Conservation (phyloP, 2,888 invertebrate species). For the Stenoptilia bipunctidactyla region DNA sequence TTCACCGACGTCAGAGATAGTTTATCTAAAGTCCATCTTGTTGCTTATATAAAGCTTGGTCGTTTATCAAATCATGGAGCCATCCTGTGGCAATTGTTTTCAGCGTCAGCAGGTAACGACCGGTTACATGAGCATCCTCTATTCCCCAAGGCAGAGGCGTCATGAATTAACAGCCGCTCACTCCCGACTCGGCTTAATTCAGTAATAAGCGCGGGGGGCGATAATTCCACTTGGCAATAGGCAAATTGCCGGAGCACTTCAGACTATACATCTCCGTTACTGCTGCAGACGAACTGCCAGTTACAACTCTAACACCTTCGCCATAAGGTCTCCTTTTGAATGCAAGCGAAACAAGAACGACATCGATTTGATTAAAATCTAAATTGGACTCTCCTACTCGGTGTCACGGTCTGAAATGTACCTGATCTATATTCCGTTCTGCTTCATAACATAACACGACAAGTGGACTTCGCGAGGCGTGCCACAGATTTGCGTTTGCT, state of each 20-base stretch:
- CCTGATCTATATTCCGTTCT: slow-evolving; percentile 21
- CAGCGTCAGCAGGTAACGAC: slow-evolving; percentile 30
- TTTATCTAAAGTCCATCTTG: neutral
- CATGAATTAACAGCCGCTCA: slow-evolving; percentile 50
- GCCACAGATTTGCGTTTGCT: slow-evolving; percentile 54
- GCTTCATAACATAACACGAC: slow-evolving; percentile 31
- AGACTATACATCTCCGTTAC: no score
- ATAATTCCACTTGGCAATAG: slow-evolving; percentile 67
- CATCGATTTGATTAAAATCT: slow-evolving; percentile 30
- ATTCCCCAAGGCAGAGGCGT: slow-evolving; percentile 53
- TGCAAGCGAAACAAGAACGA: slow-evolving; percentile 19
- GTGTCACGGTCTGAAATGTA: slow-evolving; percentile 35
- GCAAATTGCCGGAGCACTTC: slow-evolving; percentile 52
- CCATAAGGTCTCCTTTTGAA: slow-evolving; percentile 25
- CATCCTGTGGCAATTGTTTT: slow-evolving; percentile 13
- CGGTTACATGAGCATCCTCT: slow-evolving; percentile 34
- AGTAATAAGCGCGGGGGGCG: slow-evolving; percentile 68
- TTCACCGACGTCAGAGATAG: no score
- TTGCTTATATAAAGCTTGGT: neutral
- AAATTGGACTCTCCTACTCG: slow-evolving; percentile 38
- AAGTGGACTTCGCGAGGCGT: slow-evolving; percentile 35
- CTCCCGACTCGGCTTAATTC: slow-evolving; percentile 64
- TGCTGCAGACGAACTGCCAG: neutral
- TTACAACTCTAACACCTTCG: slow-evolving; percentile 24
- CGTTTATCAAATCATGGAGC: slow-evolving; percentile 3